Conservation (phyloP, 2,888 invertebrate genomes). For the Drosophila meridiana region DNA sequence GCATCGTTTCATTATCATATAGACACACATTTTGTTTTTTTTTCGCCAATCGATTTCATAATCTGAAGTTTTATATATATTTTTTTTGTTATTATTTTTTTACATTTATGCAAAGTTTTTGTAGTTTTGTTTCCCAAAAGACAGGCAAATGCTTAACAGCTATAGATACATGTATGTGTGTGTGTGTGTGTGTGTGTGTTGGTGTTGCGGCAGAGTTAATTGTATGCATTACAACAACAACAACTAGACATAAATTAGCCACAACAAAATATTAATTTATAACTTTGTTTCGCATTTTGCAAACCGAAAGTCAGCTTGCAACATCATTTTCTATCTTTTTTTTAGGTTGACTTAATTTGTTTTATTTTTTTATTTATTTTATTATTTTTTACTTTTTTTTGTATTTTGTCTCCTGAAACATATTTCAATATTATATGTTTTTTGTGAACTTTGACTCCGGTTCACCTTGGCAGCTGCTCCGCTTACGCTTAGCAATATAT, state of each 20-base stretch:
- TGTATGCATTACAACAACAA: constrained; percentile 64
- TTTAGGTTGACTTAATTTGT: constrained; percentile 41
- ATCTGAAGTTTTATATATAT: constrained; percentile 48
- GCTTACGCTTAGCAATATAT: constrained; percentile 7
- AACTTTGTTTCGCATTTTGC: constrained; percentile 57
- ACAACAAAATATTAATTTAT: constrained; percentile 73
- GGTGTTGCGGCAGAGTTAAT: constrained; percentile 64
- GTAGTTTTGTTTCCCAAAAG: constrained; percentile 11
- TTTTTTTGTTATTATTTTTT: constrained; percentile 41
- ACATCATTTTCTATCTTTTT: constrained; percentile 33
- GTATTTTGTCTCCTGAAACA: constrained; percentile 33
- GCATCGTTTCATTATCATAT: constrained; percentile 74
- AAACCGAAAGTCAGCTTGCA: constrained; percentile 70
- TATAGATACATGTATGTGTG: constrained; percentile 23
- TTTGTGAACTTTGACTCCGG: constrained; percentile 59
- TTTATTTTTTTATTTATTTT: constrained; percentile 17
- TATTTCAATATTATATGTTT: constrained; percentile 40
- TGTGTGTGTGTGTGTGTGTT: constrained; percentile 28
- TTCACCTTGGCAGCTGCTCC: constrained; percentile 54
- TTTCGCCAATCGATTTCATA: constrained; percentile 77
- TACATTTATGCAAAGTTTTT: constrained; percentile 67
- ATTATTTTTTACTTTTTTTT: background rate
- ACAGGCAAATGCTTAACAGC: constrained; percentile 29
- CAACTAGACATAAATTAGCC: constrained; percentile 67
- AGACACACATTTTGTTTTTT: constrained; percentile 36